phyloP scores from a whole-genome alignment of 2,888 invertebrate species.

The Eudemis profundana region DNA sequence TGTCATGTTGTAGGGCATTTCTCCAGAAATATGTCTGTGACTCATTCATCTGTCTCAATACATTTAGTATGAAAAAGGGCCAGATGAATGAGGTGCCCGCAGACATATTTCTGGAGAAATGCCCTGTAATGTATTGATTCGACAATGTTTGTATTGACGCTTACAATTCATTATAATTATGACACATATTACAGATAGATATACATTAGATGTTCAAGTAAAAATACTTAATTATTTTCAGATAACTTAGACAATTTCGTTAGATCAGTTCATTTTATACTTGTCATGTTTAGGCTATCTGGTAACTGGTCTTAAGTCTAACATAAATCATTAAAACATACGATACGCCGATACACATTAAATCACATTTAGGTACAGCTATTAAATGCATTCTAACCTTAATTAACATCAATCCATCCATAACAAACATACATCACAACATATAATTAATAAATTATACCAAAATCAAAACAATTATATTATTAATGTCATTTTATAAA shows the following conservation, averaged over 20 bases:
- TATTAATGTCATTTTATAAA: constrained; percentile 37
- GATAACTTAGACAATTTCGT: constrained; percentile 25
- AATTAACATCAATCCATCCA: constrained; percentile 42
- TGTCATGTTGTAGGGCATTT: neutral
- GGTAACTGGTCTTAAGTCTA: constrained; percentile 40
- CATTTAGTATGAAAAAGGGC: too few relatives aligned
- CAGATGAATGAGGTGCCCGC: too few relatives aligned
- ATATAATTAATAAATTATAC: constrained; percentile 47
- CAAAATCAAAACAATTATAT: constrained; percentile 40
- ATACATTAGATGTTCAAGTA: constrained; percentile 5
- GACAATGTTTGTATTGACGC: constrained; percentile 9
- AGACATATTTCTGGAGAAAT: too few relatives aligned
- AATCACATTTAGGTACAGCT: constrained; percentile 52
- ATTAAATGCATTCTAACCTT: constrained; percentile 51
- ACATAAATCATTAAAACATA: constrained; percentile 44
- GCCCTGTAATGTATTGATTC: constrained; percentile 1
- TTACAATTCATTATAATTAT: constrained; percentile 5
- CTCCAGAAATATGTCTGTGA: too few relatives aligned
- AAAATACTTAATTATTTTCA: constrained; percentile 31
- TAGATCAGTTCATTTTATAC: constrained; percentile 33
- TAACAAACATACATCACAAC: constrained; percentile 52
- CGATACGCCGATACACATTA: constrained; percentile 45
- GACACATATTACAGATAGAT: neutral
- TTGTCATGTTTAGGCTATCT: constrained; percentile 42
- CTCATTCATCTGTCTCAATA: too few relatives aligned